Conservation (phyloP, 2,888 invertebrate species). For the Serrognathus titanus region DNA sequence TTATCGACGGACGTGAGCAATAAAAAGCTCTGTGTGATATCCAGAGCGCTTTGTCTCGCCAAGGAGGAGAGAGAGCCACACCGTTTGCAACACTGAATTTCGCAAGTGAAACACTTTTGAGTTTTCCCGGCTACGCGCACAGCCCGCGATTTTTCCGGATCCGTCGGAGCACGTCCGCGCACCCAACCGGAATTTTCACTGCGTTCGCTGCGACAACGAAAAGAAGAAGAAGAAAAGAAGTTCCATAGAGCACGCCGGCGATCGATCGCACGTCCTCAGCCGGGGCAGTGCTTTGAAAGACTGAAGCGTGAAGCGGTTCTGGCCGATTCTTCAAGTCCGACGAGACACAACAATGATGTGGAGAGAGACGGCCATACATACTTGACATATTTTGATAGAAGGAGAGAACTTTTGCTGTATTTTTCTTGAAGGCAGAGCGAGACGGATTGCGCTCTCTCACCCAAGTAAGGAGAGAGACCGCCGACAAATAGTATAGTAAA, state of each 20-base stretch:
- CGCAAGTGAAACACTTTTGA: no score
- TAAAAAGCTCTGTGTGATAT: no score
- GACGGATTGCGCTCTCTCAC: neutral
- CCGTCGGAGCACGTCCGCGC: no score
- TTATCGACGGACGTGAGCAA: no score
- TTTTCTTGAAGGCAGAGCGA: neutral
- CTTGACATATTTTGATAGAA: conserved; percentile 44
- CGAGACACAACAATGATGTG: conserved; percentile 35
- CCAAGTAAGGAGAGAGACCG: conserved; percentile 1
- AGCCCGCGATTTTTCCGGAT: no score
- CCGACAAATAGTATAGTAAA: conserved; percentile 10
- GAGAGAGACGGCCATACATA: conserved; percentile 45
- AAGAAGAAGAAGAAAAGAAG: no score
- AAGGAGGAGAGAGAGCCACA: no score
- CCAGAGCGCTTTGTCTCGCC: no score
- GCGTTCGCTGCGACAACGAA: no score
- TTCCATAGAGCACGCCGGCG: conserved; percentile 2
- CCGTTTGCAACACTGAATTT: no score
- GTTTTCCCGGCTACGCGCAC: no score
- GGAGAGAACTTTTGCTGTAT: conserved; percentile 16
- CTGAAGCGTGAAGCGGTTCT: conserved; percentile 26
- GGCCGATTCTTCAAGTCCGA: conserved; percentile 23
- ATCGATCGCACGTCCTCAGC: conserved; percentile 18
- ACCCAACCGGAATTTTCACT: no score
- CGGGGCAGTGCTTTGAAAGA: conserved; percentile 29